Percentiles rank a stretch among this genome's conserved stretches.
Evolutionary conservation across 2,113 vertebrate species (phyloP).

Genomic region (Ancistrus triradiatus): DNA sequence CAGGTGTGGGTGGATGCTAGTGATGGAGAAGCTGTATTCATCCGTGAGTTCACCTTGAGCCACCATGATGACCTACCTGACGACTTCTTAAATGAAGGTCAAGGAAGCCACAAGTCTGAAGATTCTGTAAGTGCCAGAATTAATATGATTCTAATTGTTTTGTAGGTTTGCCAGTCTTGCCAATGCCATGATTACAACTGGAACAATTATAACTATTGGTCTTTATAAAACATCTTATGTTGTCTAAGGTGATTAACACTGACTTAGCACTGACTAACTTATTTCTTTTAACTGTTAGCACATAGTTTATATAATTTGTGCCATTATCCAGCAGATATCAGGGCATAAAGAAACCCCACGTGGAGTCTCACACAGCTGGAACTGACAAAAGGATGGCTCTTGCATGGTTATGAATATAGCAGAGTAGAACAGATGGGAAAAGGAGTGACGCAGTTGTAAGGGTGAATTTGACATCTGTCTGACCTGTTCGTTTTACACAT

Average conservation of each 20-base stretch:
- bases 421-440: slow-evolving; percentile 14
- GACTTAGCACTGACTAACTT: too few species aligned
- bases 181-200: too few species aligned
- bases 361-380: not conserved
- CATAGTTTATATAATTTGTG: too few species aligned
- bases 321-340: not conserved
- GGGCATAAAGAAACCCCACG: not conserved
- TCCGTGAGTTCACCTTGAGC: slow-evolving; percentile 91
- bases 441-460: slow-evolving; percentile 16
- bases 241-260: too few species aligned
- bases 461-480: slow-evolving; percentile 39
- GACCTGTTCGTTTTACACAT: slow-evolving; percentile 50
- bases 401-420: not conserved
- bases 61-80: slow-evolving; percentile 82
- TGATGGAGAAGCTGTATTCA: slow-evolving; percentile 84
- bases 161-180: too few species aligned
- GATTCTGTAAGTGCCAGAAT: slow-evolving; percentile 71
- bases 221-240: too few species aligned
- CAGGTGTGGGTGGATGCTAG: slow-evolving; percentile 75
- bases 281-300: too few species aligned
- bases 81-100: slow-evolving; percentile 77
- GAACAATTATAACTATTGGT: too few species aligned
- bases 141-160: not conserved
- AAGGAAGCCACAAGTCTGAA: slow-evolving; percentile 78
- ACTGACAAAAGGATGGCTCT: slow-evolving; percentile 2